phyloP scores from a whole-genome alignment of 2,797 vertebrate genomes.

The Fratercula arctica region DNA sequence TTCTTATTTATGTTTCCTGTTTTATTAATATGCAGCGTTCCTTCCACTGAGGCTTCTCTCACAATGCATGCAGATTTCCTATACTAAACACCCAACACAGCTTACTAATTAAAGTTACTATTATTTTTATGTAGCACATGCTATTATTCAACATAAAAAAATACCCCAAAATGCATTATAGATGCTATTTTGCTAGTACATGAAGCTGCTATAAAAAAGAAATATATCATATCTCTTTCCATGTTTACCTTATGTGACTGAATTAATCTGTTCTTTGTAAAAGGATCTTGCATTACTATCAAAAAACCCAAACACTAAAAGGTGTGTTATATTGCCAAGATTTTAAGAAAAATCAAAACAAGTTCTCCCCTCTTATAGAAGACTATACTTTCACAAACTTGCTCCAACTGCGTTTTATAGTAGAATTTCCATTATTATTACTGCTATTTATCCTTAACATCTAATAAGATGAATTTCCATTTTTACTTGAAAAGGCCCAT shows the following conservation, averaged over 20 bases:
- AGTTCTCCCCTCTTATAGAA: not conserved
- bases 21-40: not conserved
- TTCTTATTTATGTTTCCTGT: not conserved
- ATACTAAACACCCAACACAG: not conserved
- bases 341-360: not conserved
- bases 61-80: not conserved
- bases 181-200: not conserved
- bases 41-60: not conserved
- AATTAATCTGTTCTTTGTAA: not conserved
- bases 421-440: not conserved
- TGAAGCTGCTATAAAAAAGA: not conserved
- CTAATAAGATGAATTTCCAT: not conserved
- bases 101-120: not conserved
- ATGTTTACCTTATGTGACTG: not conserved
- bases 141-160: not conserved
- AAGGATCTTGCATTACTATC: not conserved
- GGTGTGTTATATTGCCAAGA: too few species aligned
- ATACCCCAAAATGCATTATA: not conserved
- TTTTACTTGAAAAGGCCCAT: not conserved
- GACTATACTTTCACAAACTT: not conserved
- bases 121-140: not conserved
- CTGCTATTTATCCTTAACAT: not conserved
- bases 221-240: not conserved
- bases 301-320: not conserved
- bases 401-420: not conserved